These are phyloP conservation scores for Drosophila ercepeae DNA, from an alignment of 1,140 invertebrate species.

Conservation along the genomic window DNA sequence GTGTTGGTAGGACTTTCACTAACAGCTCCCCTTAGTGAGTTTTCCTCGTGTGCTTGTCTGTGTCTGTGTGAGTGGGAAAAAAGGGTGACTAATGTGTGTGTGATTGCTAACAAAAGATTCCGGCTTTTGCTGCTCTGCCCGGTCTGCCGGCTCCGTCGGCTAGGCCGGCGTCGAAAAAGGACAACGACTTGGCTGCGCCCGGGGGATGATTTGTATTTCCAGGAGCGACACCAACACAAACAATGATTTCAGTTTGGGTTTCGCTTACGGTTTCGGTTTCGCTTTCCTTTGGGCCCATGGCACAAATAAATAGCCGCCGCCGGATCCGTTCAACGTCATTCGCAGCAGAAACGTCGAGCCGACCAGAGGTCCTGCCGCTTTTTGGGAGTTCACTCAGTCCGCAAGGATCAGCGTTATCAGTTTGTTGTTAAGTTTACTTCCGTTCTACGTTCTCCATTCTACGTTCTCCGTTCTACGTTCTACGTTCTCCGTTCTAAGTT, in stretches of 20 bases:
- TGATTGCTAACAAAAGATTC: constrained; percentile 84
- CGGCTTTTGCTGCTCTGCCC: constrained; percentile 66
- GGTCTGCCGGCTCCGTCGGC: constrained; percentile 12
- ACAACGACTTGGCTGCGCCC: constrained; percentile 65
- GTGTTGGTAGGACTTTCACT: constrained; percentile 79
- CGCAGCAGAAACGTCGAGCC: constrained; percentile 83
- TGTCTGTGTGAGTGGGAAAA: constrained; percentile 58
- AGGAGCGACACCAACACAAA: constrained; percentile 61
- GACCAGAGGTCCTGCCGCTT: constrained; percentile 61
- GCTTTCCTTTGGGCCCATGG: constrained; percentile 73
- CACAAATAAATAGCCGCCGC: constrained; percentile 79
- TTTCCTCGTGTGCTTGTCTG: background rate
- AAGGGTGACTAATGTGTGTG: constrained; percentile 83
- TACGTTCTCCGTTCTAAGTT: too few relatives aligned
- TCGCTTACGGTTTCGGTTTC: constrained; percentile 73
- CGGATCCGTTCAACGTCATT: constrained; percentile 76
- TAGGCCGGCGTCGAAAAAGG: constrained; percentile 55
- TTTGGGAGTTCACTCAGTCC: constrained; percentile 26
- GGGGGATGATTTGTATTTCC: constrained; percentile 71
- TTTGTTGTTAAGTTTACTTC: constrained; percentile 54
- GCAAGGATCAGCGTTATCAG: constrained; percentile 61
- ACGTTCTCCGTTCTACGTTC: constrained; percentile 25
- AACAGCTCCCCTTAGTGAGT: constrained; percentile 26
- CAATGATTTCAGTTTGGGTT: constrained; percentile 62
- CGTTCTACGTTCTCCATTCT: constrained; percentile 26